Evolutionary conservation across 2,888 invertebrate species (phyloP).

Genomic region (Theretra japonica): DNA sequence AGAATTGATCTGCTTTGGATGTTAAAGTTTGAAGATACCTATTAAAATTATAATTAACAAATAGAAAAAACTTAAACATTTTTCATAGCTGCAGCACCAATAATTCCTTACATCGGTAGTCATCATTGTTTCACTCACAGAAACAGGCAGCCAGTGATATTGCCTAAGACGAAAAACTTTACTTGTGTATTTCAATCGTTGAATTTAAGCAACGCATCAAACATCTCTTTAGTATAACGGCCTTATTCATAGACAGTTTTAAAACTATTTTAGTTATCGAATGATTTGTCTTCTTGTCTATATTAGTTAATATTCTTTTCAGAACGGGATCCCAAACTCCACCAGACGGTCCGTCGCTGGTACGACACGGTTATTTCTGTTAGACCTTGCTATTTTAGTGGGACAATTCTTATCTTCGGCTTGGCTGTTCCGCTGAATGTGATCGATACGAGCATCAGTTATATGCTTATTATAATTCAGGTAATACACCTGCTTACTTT

Average conservation of each 20-base stretch:
- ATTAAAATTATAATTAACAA: too few species aligned
- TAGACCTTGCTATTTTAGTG: slow-evolving; percentile 57
- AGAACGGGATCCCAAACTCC: slow-evolving; percentile 46
- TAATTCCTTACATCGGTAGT: neutral
- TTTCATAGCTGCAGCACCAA: neutral
- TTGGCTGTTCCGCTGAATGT: slow-evolving; percentile 57
- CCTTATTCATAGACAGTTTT: too few species aligned
- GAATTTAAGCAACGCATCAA: too few species aligned
- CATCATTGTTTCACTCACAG: neutral
- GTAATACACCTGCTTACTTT: slow-evolving; percentile 41
- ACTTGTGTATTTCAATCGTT: too few species aligned
- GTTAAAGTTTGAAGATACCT: too few species aligned
- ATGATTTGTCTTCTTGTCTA: too few species aligned
- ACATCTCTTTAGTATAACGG: too few species aligned
- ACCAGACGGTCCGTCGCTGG: slow-evolving; percentile 52
- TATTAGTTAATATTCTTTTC: too few species aligned
- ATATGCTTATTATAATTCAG: slow-evolving; percentile 69
- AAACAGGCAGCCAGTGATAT: too few species aligned
- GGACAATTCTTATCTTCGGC: slow-evolving; percentile 52
- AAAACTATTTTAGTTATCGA: too few species aligned
- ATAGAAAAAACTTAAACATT: neutral
- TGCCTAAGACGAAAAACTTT: too few species aligned
- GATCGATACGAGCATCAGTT: slow-evolving; percentile 65
- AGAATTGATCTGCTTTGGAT: too few species aligned
- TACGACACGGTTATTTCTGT: slow-evolving; percentile 45